Evolutionary conservation across 2,888 invertebrate species (phyloP), one percentile per base, ranked within the genome.

Genomic region (Drosophila suboccidentalis): DNA sequence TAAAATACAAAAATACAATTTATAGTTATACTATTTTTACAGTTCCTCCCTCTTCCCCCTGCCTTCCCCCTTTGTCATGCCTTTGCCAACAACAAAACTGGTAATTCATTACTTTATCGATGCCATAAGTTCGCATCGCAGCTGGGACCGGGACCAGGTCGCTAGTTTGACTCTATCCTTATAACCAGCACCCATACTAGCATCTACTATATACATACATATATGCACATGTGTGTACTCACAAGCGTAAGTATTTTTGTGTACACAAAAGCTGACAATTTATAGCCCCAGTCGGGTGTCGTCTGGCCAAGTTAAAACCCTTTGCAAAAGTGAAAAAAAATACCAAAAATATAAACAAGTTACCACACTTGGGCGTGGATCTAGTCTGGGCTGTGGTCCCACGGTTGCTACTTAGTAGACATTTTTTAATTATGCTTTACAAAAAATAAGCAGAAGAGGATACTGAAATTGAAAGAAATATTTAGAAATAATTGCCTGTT

Each of bases 91-190:
- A 54, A 67, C 66, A 65, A 71, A 76, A 69, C 83, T 75, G 88
- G 75, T 90, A 87, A 91, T 90, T 90, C 91, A 91, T 91, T 90
- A 90, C 90, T 90, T 90, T 90, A 91, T 90, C 81, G 89, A 81
- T 81, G 85, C 78, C 78, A 86, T 89, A 84, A 83, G 80, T 90
- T 88, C 58, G 70, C 57, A 58, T 70, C 84, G 79, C 91, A 90
- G 87, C 90, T 91, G 90, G 75, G 89, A 74, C 85, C 76, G 90
- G 74, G 87, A 75, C 85, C 76, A 67, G 58, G 77, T 65, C 59
- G 74, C 73, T 71, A 71, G 76, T 51, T 58, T 26, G 54, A 15
- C 62, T 41, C 41, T 29, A 26, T 13, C 13, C 55, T 36, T 62
- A 34, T 51, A 51, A 43, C 36, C 19, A 34, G 55, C 0, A 74